Base-by-base conservation (phyloP, 2,888 invertebrate genomes). In the Napeogenes sylphis region DNA sequence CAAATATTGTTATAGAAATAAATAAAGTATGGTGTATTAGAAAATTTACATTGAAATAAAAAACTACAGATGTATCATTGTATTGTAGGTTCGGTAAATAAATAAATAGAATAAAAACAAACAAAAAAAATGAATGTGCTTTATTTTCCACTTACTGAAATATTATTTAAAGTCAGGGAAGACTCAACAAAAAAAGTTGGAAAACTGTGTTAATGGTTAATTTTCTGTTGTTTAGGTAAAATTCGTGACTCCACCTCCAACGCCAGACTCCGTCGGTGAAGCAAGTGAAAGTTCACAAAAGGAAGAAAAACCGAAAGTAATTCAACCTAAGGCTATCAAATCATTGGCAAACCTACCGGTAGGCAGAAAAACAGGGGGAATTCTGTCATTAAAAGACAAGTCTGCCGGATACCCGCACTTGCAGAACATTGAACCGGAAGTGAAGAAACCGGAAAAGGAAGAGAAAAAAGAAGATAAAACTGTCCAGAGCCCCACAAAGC, bases 171-270 rank as follows among this genome's bases (percentile, higher is more conserved):
- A 21, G 21, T 21, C 21, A 21, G 21, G 21, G 21, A 21, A 21
- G 21, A 21, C 21, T 21, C 21, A 21, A 21, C 21, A 21, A 21
- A 21, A n/a, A 21, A 21, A 21, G 21, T 21, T 21, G 21, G 21
- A 21, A 21, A 21, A 21, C 21, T 21, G 21, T 21, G 21, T 21
- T 21, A 21, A 21, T 21, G 21, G 21, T 21, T 21, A 21, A 21
- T 21, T 21, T 21, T 21, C 21, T 21, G 21, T 21, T 21, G 21
- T 61, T 8, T 74, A 92, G 92, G 92, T 92, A 30, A 92, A 92
- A 67, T 92, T 92, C 73, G 87, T 92, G 42, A 92, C 92, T 2
- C 91, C 91, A 1, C 89, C 90, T 0, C 87, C 82, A 60, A 90
- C 89, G 0, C 85, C 88, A 0, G 90, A 90, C 57, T 83, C 85